These are phyloP conservation scores for Pediacus dermestoides DNA, from an alignment of 2,888 invertebrate genomes.

Conservation along the genomic window DNA sequence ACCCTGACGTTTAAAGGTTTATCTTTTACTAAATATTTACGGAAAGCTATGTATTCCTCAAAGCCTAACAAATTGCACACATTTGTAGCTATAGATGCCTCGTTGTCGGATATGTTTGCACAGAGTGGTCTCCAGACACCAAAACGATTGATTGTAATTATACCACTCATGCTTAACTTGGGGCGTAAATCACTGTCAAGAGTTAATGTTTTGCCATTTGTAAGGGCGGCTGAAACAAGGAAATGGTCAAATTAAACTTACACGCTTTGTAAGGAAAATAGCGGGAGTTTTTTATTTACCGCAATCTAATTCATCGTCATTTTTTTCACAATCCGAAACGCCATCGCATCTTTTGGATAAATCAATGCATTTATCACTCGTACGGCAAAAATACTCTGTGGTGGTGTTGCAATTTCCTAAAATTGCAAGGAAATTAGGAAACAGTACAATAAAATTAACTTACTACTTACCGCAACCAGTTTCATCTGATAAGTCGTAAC, in stretches of 20 bases:
- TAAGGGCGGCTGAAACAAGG: slow-evolving; percentile 59
- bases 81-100: slow-evolving; percentile 55
- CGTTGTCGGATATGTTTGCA: slow-evolving; percentile 47
- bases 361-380: slow-evolving; percentile 63
- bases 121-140: slow-evolving; percentile 65
- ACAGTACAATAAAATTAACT: slow-evolving; percentile 7
- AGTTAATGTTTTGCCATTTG: slow-evolving; percentile 59
- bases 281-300: slow-evolving; percentile 55
- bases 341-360: slow-evolving; percentile 62
- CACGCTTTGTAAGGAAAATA: slow-evolving; percentile 5
- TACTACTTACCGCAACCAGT: slow-evolving; percentile 61
- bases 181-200: slow-evolving; percentile 63
- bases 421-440: slow-evolving; percentile 22
- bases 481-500: slow-evolving; percentile 73
- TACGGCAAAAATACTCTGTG: slow-evolving; percentile 57
- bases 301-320: slow-evolving; percentile 78
- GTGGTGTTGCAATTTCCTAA: slow-evolving; percentile 54
- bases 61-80: slow-evolving; percentile 69
- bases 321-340: slow-evolving; percentile 59
- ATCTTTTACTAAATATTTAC: slow-evolving; percentile 28
- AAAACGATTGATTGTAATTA: slow-evolving; percentile 59
- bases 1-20: slow-evolving; percentile 22
- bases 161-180: slow-evolving; percentile 57
- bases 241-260: slow-evolving; percentile 14
- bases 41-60: slow-evolving; percentile 44